These are phyloP conservation scores for Sinocyclocheilus rhinocerous DNA, from an alignment of 2,113 vertebrate species.

Conservation along the genomic window DNA sequence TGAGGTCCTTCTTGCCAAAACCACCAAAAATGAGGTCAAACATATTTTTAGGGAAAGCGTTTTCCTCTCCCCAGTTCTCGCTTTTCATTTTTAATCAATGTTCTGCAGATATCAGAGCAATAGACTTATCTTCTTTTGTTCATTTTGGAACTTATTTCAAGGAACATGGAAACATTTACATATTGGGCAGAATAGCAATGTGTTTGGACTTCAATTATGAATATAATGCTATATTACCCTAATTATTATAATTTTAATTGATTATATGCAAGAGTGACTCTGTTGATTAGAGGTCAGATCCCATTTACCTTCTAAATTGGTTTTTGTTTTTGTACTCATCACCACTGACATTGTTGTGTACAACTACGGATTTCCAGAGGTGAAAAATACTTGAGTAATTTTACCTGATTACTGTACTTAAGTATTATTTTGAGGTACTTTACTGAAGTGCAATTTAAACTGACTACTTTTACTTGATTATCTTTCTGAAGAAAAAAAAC, in stretches of 20 bases:
- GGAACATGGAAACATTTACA: not conserved
- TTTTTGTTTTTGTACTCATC: not conserved
- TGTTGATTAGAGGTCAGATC: conserved; percentile 10
- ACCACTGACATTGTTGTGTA: not conserved
- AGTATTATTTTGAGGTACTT: not conserved
- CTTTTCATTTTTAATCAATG: not conserved
- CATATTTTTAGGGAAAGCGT: not conserved
- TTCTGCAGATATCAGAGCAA: not conserved
- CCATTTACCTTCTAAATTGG: not conserved
- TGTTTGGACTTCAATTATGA: not conserved
- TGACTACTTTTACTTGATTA: not conserved
- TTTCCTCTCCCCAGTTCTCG: not conserved
- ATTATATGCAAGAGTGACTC: not conserved
- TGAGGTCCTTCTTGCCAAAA: not conserved
- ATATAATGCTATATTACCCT: not conserved
- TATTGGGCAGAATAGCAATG: not conserved
- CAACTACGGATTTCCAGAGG: not conserved
- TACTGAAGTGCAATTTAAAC: not conserved
- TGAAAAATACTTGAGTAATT: not conserved
- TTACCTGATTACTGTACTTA: not conserved
- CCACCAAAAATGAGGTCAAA: not conserved
- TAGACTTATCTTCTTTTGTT: not conserved
- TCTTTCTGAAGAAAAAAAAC: not conserved
- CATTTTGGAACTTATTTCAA: not conserved
- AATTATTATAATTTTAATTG: conserved; percentile 6